phyloP scores from a whole-genome alignment of 2,113 vertebrate genomes.

The Gorsachius goisagi region DNA sequence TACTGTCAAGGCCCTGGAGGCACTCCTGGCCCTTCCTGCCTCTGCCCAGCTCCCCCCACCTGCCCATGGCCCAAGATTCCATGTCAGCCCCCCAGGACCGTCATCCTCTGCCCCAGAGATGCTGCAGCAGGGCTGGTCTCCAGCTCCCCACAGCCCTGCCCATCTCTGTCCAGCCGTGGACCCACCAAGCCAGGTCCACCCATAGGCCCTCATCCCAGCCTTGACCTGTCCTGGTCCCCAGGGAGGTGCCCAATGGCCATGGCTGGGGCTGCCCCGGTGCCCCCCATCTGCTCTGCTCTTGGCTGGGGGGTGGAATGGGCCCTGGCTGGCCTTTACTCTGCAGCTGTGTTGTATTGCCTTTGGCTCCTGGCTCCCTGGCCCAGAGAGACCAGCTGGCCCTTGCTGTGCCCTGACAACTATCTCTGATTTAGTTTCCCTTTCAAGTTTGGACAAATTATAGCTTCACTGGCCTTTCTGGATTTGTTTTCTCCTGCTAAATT shows the following conservation, averaged over 20 bases:
- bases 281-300: background rate
- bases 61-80: too few species aligned
- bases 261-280: background rate
- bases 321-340: background rate
- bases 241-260: too few species aligned
- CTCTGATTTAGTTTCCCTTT: background rate
- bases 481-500: background rate
- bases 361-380: background rate
- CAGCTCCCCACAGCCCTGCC: background rate
- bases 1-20: background rate
- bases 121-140: background rate
- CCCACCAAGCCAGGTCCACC: too few species aligned
- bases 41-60: background rate
- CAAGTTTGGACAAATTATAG: background rate
- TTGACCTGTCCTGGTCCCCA: background rate
- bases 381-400: background rate
- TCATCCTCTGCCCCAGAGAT: background rate
- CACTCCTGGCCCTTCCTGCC: too few species aligned
- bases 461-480: background rate
- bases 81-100: accelerated
- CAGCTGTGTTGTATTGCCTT: background rate
- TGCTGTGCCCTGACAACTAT: background rate
- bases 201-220: background rate
- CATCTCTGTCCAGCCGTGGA: background rate
- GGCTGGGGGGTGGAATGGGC: too few species aligned